A percentile compares a stretch with the other conserved stretches of the same genome.
Conservation (phyloP, 2,113 vertebrate species). For the Azemiops feae region DNA sequence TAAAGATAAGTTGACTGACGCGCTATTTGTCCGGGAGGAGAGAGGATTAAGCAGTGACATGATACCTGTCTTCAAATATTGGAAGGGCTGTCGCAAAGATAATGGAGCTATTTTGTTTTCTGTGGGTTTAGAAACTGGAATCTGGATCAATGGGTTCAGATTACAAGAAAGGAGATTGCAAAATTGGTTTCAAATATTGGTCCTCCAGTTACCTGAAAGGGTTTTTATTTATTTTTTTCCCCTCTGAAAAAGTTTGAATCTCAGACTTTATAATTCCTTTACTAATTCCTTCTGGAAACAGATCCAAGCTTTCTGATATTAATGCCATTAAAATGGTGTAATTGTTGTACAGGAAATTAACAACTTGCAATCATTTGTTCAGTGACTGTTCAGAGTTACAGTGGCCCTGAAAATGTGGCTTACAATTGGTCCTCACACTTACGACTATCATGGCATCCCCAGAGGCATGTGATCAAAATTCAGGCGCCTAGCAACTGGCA, state of each 20-base stretch:
- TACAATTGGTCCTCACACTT: background rate
- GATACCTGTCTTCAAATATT: background rate
- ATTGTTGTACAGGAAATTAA: background rate
- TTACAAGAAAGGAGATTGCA: background rate
- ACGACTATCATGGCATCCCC: no score
- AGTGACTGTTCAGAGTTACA: background rate
- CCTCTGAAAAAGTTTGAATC: background rate
- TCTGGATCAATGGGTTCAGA: background rate
- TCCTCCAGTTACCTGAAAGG: background rate
- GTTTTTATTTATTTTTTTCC: background rate
- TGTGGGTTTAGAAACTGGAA: background rate
- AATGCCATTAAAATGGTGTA: background rate
- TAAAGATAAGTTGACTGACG: background rate
- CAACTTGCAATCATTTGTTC: background rate
- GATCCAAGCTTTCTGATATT: background rate
- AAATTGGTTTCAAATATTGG: background rate
- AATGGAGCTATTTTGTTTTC: background rate
- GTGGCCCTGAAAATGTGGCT: background rate
- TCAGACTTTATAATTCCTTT: background rate
- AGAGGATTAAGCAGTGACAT: background rate
- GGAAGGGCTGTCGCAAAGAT: background rate
- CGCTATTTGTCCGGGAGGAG: background rate
- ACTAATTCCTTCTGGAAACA: background rate
- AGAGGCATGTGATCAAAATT: no score
- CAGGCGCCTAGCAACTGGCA: no score